Conservation (phyloP, 2,113 vertebrate genomes). For the Burhinus oedicnemus region DNA sequence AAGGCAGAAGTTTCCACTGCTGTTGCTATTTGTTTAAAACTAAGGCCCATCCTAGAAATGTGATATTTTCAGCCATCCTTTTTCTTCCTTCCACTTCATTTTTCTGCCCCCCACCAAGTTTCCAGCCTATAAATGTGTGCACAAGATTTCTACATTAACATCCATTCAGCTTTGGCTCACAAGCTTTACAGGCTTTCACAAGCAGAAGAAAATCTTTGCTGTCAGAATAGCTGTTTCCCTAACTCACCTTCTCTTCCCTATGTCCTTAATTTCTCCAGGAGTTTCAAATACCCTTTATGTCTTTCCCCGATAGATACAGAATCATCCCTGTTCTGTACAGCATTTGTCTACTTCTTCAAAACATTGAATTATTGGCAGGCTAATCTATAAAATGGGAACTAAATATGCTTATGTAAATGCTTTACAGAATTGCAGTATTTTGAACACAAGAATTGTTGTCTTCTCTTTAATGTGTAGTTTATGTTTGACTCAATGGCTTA, state of each 20-base stretch:
- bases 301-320: slow-evolving; percentile 42
- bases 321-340: not conserved
- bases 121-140: not conserved
- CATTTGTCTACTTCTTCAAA: slow-evolving; percentile 56
- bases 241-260: not conserved
- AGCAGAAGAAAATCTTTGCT: not conserved
- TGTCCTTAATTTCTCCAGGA: slow-evolving; percentile 47
- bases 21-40: not conserved
- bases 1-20: not conserved
- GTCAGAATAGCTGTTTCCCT: not conserved
- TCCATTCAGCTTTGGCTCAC: not conserved
- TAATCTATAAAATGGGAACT: slow-evolving; percentile 14
- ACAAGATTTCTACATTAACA: not conserved
- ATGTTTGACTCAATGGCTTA: not conserved
- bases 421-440: not conserved
- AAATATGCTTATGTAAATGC: slow-evolving; percentile 6
- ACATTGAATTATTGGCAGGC: slow-evolving; percentile 11
- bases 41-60: not conserved
- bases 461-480: not conserved
- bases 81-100: not conserved
- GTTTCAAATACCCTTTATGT: slow-evolving; percentile 38
- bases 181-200: not conserved
- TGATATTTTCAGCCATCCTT: not conserved
- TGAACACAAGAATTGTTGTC: not conserved
- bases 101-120: not conserved